Conservation (phyloP, 2,113 vertebrate genomes). For the Okapia johnstoni region DNA sequence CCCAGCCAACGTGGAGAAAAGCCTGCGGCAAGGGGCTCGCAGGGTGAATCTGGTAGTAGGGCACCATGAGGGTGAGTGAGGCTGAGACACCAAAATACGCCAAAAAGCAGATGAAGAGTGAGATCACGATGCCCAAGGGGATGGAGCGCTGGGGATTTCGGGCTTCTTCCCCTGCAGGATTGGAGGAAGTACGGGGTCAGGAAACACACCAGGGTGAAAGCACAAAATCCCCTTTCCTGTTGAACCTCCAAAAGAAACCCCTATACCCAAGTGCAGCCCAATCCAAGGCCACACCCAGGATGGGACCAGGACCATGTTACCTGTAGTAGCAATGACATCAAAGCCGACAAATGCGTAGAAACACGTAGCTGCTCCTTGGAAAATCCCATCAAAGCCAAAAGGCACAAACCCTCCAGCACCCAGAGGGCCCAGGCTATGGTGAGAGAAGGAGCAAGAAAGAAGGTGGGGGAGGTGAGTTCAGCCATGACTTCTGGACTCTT, state of each 20-base stretch:
- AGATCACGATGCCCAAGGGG: slow-evolving; percentile 89
- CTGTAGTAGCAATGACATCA: slow-evolving; percentile 94
- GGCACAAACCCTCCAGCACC: slow-evolving; percentile 89
- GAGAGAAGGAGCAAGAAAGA: not conserved
- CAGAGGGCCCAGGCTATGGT: slow-evolving; percentile 70
- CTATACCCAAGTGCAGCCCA: not conserved
- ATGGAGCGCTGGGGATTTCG: slow-evolving; percentile 90
- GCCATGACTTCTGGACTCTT: not conserved
- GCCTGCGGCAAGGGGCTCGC: slow-evolving; percentile 90
- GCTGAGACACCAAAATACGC: slow-evolving; percentile 92
- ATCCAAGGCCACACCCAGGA: not conserved
- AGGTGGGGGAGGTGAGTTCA: not conserved
- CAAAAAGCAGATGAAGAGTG: slow-evolving; percentile 91
- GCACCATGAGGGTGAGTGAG: slow-evolving; percentile 92
- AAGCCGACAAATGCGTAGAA: slow-evolving; percentile 96
- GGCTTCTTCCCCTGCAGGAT: slow-evolving; percentile 89
- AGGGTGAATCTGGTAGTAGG: slow-evolving; percentile 87
- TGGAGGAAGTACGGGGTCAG: not conserved
- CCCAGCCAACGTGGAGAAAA: slow-evolving; percentile 87
- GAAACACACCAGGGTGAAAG: not conserved
- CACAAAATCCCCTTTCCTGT: not conserved
- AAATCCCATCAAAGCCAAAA: slow-evolving; percentile 88
- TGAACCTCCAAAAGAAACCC: not conserved
- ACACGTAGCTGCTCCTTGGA: slow-evolving; percentile 92
- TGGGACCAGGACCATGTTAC: slow-evolving; percentile 66